phyloP scores from a whole-genome alignment of 92 coral and sea anemone genomes.

The Porites evermanni region DNA sequence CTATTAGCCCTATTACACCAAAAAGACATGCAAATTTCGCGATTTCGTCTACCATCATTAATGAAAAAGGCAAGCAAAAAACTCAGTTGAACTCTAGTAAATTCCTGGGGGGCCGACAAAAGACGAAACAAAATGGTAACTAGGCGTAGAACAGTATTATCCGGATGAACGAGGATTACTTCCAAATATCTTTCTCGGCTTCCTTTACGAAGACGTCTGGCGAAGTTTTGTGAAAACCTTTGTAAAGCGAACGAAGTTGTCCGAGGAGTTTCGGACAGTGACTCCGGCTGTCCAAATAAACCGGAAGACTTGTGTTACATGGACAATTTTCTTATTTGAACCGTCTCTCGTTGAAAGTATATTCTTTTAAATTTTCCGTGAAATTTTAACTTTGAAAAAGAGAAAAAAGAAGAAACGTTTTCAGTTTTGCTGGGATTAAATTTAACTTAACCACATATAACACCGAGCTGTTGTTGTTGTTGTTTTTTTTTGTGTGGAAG shows the following conservation, averaged over 20 bases:
- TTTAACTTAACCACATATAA: too few relatives aligned
- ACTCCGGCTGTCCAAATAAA: background rate
- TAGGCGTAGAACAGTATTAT: background rate
- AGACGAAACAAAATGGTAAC: background rate
- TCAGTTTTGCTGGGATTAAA: too few relatives aligned
- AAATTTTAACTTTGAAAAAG: too few relatives aligned
- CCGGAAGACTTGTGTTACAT: constrained; percentile 20
- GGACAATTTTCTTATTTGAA: background rate
- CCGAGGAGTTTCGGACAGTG: background rate
- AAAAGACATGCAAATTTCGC: background rate
- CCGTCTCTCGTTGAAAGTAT: too few relatives aligned
- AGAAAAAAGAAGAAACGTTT: too few relatives aligned
- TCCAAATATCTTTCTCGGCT: background rate
- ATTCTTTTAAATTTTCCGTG: too few relatives aligned
- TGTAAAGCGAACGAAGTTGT: background rate
- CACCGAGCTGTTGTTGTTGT: too few relatives aligned
- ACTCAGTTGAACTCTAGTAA: background rate
- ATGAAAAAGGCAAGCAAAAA: background rate
- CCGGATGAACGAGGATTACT: constrained; percentile 12
- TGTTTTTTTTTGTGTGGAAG: too few relatives aligned
- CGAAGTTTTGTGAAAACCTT: background rate
- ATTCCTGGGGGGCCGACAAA: background rate
- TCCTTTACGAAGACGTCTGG: background rate
- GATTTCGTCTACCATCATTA: background rate
- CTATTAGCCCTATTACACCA: too few relatives aligned